Conservation (phyloP, 64 coral and sea anemone species). For the Catalaphyllia jardinei region DNA sequence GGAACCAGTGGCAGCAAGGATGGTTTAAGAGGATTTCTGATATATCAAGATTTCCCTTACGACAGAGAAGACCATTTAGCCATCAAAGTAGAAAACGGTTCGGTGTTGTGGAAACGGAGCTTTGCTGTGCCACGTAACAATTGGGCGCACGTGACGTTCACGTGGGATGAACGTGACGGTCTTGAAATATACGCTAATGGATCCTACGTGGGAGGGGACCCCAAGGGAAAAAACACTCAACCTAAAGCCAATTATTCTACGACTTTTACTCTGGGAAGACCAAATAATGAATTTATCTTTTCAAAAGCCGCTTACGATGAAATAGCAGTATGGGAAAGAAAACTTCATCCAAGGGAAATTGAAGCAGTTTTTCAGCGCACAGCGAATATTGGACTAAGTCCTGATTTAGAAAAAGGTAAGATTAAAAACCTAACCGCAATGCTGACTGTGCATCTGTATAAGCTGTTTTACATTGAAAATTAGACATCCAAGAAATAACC, state of each 20-base stretch:
- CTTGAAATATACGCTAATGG: constrained; percentile 85
- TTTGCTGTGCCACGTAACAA: constrained; percentile 69
- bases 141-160: constrained; percentile 92
- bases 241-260: constrained; percentile 56
- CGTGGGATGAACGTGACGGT: constrained; percentile 79
- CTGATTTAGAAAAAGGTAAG: constrained; percentile 75
- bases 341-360: constrained; percentile 67
- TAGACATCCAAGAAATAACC: too few relatives aligned
- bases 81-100: constrained; percentile 86
- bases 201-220: constrained; percentile 46
- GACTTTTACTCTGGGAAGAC: constrained; percentile 75
- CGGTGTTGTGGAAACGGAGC: constrained; percentile 77
- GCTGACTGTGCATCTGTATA: too few relatives aligned
- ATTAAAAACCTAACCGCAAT: too few relatives aligned
- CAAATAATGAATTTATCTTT: constrained; percentile 75
- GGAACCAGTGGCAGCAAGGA: constrained; percentile 84
- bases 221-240: constrained; percentile 26
- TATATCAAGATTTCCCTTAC: constrained; percentile 83
- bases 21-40: constrained; percentile 74
- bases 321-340: constrained; percentile 82
- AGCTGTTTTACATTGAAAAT: too few relatives aligned
- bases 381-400: constrained; percentile 37
- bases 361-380: constrained; percentile 74
- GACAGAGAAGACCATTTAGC: constrained; percentile 70
- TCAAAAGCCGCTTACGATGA: constrained; percentile 83